Evolutionary conservation across 2,888 invertebrate genomes (phyloP), one percentile per base, ranked within the genome.

Genomic region (Folsomia candida): DNA sequence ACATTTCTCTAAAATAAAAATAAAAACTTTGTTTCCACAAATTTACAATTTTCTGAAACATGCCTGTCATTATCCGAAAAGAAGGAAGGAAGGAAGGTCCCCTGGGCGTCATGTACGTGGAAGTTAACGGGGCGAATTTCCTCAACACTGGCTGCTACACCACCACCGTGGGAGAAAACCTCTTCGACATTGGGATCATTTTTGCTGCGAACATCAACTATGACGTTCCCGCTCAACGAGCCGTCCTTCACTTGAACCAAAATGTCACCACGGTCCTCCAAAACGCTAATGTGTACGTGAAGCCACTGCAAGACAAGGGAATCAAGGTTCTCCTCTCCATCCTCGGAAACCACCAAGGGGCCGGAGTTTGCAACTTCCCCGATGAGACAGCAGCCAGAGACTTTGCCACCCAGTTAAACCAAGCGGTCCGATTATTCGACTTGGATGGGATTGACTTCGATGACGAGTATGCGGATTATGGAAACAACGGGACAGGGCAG

Each of bases 401-500:
- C 25, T 71, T 71, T 68, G 71, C 71, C 14, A n/a, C 51, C 6
- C 68, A 68, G 20, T 51, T 71, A 20, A 57, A 47, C 6, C 11
- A 18, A 11, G 63, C 64, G 0, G 71, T 71, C 1, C 27, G 62
- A 1, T 20, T 18, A 1, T 71, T 68, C 24, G 68, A 64, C 4
- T 51, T 71, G 28, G 71, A 71, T 20, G 71, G 71, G 1, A 71
- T 71, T 24, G 71, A 71, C 18, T 71, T 71, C 51, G 71, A 71
- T 28, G 71, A 71, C 29, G 71, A 71, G 47, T 71, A 71, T 28
- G 58, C 71, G 9, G 51, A 60, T 4, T 71, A 71, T 11, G 71
- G 68, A 2, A 51, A 27, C 2, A 71, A 71, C 37, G 64, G 59
- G 11, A 71, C 71, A 3, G 64, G 59, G 2, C 68, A 59, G 14